Conservation (phyloP, 2,113 vertebrate species). For the Dryoscopus gambensis region DNA sequence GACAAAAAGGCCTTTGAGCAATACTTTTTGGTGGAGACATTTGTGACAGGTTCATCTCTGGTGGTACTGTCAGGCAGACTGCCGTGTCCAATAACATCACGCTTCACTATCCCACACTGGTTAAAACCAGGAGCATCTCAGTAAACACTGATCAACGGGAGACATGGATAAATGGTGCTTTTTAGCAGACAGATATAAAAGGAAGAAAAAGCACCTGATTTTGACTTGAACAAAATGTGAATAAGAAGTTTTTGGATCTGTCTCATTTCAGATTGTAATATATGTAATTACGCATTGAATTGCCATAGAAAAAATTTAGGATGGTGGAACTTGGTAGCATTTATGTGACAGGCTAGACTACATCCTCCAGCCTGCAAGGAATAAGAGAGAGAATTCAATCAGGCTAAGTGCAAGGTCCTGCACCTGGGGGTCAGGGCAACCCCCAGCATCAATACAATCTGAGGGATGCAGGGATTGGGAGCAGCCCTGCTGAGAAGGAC, state of each 20-base stretch:
- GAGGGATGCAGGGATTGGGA: not conserved
- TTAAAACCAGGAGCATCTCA: not conserved
- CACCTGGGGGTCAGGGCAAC: fast-evolving
- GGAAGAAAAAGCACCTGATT: not conserved
- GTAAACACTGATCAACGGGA: not conserved
- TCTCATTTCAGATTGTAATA: not conserved
- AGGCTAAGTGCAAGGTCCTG: not conserved
- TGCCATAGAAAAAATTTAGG: not conserved
- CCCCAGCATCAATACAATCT: not conserved
- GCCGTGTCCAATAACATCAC: not conserved
- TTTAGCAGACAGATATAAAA: not conserved
- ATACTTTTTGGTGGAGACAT: not conserved
- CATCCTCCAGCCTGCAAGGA: not conserved
- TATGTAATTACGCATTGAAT: not conserved
- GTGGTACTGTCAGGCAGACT: not conserved
- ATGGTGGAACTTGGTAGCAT: not conserved
- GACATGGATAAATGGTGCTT: not conserved
- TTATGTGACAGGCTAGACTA: not conserved
- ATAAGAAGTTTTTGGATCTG: not conserved
- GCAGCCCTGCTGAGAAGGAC: not conserved
- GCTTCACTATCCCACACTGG: not conserved
- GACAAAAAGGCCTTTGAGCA: slow-evolving; percentile 1
- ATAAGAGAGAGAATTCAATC: not conserved
- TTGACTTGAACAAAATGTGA: not conserved
- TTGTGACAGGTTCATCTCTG: slow-evolving; percentile 7